These are phyloP conservation scores for Vespertilio murinus DNA, from an alignment of 2,797 vertebrate genomes.

Conservation along the genomic window DNA sequence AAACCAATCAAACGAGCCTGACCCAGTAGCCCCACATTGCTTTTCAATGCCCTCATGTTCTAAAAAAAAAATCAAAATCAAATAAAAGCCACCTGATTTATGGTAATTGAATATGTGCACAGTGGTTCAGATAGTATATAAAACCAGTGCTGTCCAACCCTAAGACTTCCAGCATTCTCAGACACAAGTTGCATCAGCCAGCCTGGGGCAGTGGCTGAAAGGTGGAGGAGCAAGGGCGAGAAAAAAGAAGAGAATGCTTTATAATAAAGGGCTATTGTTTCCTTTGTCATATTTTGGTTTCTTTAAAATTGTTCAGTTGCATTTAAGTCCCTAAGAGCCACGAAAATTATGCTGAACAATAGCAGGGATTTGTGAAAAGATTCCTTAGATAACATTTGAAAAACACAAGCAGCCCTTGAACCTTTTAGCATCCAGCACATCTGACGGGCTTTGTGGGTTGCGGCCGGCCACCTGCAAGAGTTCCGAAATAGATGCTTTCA, in stretches of 20 bases:
- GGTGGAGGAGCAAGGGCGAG: constrained; percentile 9
- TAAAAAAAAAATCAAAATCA: not conserved
- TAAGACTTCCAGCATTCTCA: constrained; percentile 45
- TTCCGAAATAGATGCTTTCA: constrained; percentile 76
- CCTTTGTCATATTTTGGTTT: constrained; percentile 70
- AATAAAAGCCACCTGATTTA: constrained; percentile 62
- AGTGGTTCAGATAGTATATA: constrained; percentile 19
- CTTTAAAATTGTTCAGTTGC: constrained; percentile 76
- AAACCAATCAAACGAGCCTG: constrained; percentile 71
- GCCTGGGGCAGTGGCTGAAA: constrained; percentile 42
- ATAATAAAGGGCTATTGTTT: constrained; percentile 71
- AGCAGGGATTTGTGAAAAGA: constrained; percentile 66
- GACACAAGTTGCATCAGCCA: constrained; percentile 2
- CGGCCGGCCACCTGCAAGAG: constrained; percentile 77
- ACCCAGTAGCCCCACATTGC: constrained; percentile 60
- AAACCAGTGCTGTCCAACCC: constrained; percentile 34
- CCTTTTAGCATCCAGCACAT: constrained; percentile 70
- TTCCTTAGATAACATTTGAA: constrained; percentile 61
- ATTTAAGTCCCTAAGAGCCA: constrained; percentile 68
- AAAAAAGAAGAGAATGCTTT: constrained; percentile 63
- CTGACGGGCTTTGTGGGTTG: constrained; percentile 73
- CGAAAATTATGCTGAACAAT: constrained; percentile 75
- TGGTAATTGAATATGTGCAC: constrained; percentile 54
- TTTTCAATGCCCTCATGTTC: constrained; percentile 70
- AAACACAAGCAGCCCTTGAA: constrained; percentile 75